Evolutionary conservation across 2,888 invertebrate species (phyloP).

Genomic region (Platerodrilus igneus): DNA sequence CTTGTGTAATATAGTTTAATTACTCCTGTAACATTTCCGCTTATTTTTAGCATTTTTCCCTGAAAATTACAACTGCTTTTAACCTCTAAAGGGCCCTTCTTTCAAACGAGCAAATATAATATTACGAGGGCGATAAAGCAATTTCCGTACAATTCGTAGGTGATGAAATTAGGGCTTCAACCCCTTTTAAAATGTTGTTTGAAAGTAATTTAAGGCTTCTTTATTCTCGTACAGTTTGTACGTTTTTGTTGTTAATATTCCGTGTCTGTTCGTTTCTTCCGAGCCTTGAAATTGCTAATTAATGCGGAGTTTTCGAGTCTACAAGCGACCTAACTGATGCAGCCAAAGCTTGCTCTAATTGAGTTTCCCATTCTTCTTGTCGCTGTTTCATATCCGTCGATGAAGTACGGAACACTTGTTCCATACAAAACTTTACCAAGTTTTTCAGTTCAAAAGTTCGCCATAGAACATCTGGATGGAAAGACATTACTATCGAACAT

Average conservation of each 20-base stretch:
- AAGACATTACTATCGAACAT: constrained; percentile 9
- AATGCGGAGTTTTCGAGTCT: constrained; percentile 26
- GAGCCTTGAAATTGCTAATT: constrained; percentile 28
- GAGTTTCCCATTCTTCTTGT: constrained; percentile 28
- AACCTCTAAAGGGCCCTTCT: constrained; percentile 7
- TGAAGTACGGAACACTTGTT: constrained; percentile 25
- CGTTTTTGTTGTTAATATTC: constrained; percentile 21
- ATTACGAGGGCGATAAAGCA: constrained; percentile 8
- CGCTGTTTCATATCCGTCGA: constrained; percentile 24
- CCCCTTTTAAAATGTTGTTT: constrained; percentile 6
- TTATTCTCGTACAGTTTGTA: constrained; percentile 16
- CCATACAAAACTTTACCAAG: constrained; percentile 22
- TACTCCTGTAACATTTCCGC: too few relatives aligned
- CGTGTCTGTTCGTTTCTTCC: constrained; percentile 21
- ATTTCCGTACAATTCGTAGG: constrained; percentile 6
- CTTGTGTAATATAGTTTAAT: too few relatives aligned
- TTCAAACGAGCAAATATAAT: neutral
- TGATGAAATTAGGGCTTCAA: constrained; percentile 11
- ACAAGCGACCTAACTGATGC: constrained; percentile 19
- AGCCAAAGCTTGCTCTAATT: constrained; percentile 26
- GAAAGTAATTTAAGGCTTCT: constrained; percentile 9
- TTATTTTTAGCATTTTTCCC: too few relatives aligned
- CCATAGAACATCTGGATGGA: constrained; percentile 17
- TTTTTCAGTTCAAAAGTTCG: constrained; percentile 13
- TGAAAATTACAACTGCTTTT: constrained; percentile 18